phyloP scores from a whole-genome alignment of 1,140 invertebrate species.

The Pogonomyrmex californicus region DNA sequence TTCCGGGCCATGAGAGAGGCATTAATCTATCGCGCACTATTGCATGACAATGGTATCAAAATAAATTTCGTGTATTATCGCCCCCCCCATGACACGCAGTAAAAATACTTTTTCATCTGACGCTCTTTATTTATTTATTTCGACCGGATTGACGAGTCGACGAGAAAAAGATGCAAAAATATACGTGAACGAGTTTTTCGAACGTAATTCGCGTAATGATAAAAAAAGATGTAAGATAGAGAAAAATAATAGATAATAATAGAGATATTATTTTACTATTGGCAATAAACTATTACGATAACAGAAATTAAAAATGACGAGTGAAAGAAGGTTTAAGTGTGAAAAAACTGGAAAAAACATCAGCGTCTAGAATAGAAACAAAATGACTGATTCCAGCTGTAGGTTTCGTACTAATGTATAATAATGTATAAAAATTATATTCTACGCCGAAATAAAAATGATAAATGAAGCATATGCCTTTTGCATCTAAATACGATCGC shows the following conservation, averaged over 20 bases:
- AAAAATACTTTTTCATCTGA: background rate
- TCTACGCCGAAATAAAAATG: background rate
- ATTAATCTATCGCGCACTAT: slow-evolving; percentile 19
- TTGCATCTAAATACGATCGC: background rate
- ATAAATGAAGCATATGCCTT: background rate
- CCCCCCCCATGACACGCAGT: background rate
- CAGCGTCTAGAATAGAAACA: background rate
- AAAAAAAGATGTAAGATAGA: background rate
- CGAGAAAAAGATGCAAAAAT: background rate
- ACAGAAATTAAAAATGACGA: background rate
- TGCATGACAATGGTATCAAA: slow-evolving; percentile 28
- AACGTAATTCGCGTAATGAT: background rate
- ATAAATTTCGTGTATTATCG: background rate
- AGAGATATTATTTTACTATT: background rate
- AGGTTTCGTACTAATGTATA: background rate
- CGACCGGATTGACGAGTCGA: background rate
- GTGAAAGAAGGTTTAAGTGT: background rate
- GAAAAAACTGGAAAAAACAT: background rate
- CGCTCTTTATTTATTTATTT: slow-evolving; percentile 12
- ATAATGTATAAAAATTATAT: background rate
- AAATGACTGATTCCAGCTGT: background rate
- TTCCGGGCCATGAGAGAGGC: background rate
- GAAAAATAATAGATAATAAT: background rate
- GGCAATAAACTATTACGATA: background rate
- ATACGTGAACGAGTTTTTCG: no score